Percentiles rank a stretch among this genome's conserved stretches.
Conservation (phyloP, 1,140 invertebrate genomes). For the Drosophila mayri region DNA sequence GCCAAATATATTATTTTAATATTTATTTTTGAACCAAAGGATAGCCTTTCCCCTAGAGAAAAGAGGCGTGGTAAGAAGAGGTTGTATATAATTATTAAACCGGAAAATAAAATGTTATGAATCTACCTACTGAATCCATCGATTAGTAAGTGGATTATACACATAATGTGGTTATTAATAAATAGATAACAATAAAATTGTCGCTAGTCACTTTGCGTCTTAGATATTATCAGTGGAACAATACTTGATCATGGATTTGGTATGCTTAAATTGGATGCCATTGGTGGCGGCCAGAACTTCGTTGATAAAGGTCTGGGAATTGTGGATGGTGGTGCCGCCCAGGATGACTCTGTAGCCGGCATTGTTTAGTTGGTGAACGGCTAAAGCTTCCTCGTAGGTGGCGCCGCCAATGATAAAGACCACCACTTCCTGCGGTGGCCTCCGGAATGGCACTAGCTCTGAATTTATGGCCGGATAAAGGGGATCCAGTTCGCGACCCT, state of each 20-base stretch:
- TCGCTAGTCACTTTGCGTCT: slow-evolving; percentile 7
- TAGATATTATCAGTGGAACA: slow-evolving; percentile 79
- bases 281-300: slow-evolving; percentile 88
- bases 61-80: neutral
- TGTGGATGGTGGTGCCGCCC: slow-evolving; percentile 96
- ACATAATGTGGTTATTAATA: slow-evolving; percentile 54
- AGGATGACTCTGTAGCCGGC: slow-evolving; percentile 92
- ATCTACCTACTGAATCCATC: neutral
- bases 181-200: slow-evolving; percentile 71
- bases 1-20: no score
- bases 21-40: no score
- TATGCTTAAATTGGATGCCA: slow-evolving; percentile 86
- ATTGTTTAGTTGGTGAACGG: slow-evolving; percentile 94
- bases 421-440: slow-evolving; percentile 94
- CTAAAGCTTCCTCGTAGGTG: slow-evolving; percentile 97
- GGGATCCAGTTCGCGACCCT: slow-evolving; percentile 93
- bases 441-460: slow-evolving; percentile 86
- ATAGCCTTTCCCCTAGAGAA: no score
- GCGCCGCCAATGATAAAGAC: slow-evolving; percentile 98
- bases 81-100: neutral
- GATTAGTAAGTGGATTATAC: slow-evolving; percentile 33
- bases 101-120: neutral
- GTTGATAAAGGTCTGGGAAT: slow-evolving; percentile 92
- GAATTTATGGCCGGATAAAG: slow-evolving; percentile 92
- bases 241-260: slow-evolving; percentile 82